Conservation (phyloP, 2,888 invertebrate species). For the Julus scandinavius region DNA sequence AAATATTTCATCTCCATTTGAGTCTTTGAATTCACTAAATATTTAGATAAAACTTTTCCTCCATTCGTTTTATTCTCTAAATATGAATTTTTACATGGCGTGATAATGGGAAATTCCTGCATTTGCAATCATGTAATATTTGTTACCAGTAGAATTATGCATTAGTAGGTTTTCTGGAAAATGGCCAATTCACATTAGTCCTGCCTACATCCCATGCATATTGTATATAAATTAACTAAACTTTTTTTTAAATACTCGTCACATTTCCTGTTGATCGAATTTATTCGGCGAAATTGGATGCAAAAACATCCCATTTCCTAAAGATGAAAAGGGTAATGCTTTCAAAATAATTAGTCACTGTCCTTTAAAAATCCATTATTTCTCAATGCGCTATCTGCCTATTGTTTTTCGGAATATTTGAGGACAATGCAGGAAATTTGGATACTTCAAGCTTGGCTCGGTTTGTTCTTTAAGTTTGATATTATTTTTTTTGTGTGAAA, state of each 20-base stretch:
- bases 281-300: not conserved
- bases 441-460: not conserved
- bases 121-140: not conserved
- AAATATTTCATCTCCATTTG: no score
- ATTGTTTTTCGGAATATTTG: not conserved
- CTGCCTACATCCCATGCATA: not conserved
- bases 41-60: no score
- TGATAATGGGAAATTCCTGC: not conserved
- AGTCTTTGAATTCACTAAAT: no score
- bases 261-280: slow-evolving; percentile 17
- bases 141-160: not conserved
- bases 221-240: not conserved
- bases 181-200: not conserved
- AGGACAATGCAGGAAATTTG: not conserved
- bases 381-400: not conserved
- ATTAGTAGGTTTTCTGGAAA: not conserved
- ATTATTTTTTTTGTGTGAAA: not conserved
- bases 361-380: not conserved
- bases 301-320: slow-evolving; percentile 15
- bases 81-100: not conserved
- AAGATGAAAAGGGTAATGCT: not conserved
- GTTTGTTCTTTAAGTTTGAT: not conserved
- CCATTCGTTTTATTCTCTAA: no score
- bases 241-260: not conserved
- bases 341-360: not conserved